Evolutionary conservation across 2,888 invertebrate genomes (phyloP).

Genomic region (Xiphydria camelus): DNA sequence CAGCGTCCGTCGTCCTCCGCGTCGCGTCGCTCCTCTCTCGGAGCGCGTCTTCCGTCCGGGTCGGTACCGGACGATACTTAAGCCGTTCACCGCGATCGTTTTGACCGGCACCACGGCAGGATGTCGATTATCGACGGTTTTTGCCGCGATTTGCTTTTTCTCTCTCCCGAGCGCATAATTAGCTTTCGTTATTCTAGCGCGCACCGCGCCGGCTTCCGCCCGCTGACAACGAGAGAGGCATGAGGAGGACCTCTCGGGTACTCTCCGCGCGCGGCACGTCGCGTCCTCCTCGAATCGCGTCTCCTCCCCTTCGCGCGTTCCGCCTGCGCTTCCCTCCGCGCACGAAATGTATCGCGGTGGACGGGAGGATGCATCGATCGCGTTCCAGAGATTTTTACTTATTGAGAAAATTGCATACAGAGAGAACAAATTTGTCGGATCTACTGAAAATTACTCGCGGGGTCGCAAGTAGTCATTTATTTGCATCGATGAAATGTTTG

Average conservation of each 20-base stretch:
- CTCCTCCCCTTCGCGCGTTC: neutral
- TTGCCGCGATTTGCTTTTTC: slow-evolving; percentile 41
- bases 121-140: slow-evolving; percentile 55
- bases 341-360: neutral
- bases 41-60: too few species aligned
- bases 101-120: slow-evolving; percentile 41
- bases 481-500: too few species aligned
- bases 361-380: too few species aligned
- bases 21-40: too few species aligned
- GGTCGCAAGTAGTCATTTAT: too few species aligned
- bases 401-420: too few species aligned
- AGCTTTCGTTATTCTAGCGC: slow-evolving; percentile 53
- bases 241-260: slow-evolving; percentile 1
- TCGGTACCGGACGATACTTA: too few species aligned
- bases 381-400: too few species aligned
- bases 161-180: slow-evolving; percentile 46
- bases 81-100: slow-evolving; percentile 9
- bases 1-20: too few species aligned
- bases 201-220: slow-evolving; percentile 45
- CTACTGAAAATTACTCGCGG: too few species aligned
- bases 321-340: neutral
- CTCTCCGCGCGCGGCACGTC: neutral
- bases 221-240: slow-evolving; percentile 19
- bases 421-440: too few species aligned
- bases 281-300: neutral